Evolutionary conservation across 2,113 vertebrate species (phyloP).

Genomic region (Pantherophis guttatus): DNA sequence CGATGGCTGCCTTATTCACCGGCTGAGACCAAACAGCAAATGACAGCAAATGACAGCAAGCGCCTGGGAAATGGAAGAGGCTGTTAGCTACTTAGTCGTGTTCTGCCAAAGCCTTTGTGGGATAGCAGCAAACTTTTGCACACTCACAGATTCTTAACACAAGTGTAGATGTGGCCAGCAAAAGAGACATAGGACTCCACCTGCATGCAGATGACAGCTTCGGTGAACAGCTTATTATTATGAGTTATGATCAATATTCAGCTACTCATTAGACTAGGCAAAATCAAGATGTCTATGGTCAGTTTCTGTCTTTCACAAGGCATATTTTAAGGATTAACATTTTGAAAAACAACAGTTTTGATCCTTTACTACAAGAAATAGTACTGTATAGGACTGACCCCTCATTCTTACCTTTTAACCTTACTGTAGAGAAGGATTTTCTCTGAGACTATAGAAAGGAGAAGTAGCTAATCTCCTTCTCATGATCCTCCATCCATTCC

Average conservation of each 20-base stretch:
- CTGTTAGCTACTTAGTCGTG: neutral
- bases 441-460: neutral
- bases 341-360: neutral
- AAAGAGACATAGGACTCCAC: neutral
- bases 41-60: constrained; percentile 17
- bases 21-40: constrained; percentile 12
- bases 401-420: neutral
- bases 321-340: neutral
- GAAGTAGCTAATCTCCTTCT: neutral
- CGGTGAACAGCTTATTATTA: neutral
- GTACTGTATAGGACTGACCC: neutral
- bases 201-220: neutral
- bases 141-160: neutral
- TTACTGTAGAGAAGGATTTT: neutral
- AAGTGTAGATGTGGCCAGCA: neutral
- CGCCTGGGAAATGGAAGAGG: constrained; percentile 1
- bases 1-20: constrained; percentile 43
- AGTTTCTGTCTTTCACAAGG: neutral
- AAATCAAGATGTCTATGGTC: neutral
- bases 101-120: constrained; percentile 8
- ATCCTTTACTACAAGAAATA: neutral
- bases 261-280: neutral
- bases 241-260: neutral
- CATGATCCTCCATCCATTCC: neutral
- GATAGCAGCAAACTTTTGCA: neutral